Evolutionary conservation across 2,888 invertebrate genomes (phyloP).

Genomic region (Synanthedon tipuliformis): DNA sequence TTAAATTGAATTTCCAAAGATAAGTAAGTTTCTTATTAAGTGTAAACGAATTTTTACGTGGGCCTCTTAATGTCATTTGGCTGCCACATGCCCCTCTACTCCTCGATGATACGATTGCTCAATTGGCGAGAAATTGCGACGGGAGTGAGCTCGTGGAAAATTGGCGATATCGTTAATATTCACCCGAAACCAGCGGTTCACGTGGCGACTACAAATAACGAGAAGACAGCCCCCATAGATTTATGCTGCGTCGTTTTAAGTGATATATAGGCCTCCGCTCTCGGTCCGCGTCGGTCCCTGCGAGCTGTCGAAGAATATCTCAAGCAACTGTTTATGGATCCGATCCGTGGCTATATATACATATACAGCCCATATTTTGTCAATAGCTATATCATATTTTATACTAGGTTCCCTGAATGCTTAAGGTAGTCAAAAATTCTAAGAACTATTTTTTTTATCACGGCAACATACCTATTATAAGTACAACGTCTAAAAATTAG

Average conservation of each 20-base stretch:
- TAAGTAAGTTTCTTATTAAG: conserved; percentile 4
- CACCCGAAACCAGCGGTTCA: conserved; percentile 65
- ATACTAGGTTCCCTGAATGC: conserved; percentile 12
- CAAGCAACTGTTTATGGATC: conserved; percentile 38
- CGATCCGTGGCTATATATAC: conserved; percentile 12
- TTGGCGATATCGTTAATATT: conserved; percentile 71
- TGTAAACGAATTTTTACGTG: conserved; percentile 26
- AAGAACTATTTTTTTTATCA: too few species aligned
- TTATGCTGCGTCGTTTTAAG: conserved; percentile 65
- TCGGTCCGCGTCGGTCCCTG: conserved; percentile 15
- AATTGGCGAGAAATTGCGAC: conserved; percentile 70
- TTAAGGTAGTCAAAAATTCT: conserved; percentile 2
- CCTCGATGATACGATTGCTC: conserved; percentile 60
- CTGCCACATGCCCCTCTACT: conserved; percentile 23
- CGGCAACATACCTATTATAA: too few species aligned
- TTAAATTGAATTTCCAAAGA: not conserved
- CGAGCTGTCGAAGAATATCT: conserved; percentile 44
- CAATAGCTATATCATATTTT: not conserved
- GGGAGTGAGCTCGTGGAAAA: conserved; percentile 66
- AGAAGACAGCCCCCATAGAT: conserved; percentile 59
- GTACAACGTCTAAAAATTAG: too few species aligned
- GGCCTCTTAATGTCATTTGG: conserved; percentile 26
- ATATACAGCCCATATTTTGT: not conserved
- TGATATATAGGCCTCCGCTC: conserved; percentile 53
- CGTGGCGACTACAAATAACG: conserved; percentile 69